Percentiles rank a stretch among this genome's conserved stretches.
phyloP scores from a whole-genome alignment of 2,888 invertebrate genomes.

The Drosophila ezoana region DNA sequence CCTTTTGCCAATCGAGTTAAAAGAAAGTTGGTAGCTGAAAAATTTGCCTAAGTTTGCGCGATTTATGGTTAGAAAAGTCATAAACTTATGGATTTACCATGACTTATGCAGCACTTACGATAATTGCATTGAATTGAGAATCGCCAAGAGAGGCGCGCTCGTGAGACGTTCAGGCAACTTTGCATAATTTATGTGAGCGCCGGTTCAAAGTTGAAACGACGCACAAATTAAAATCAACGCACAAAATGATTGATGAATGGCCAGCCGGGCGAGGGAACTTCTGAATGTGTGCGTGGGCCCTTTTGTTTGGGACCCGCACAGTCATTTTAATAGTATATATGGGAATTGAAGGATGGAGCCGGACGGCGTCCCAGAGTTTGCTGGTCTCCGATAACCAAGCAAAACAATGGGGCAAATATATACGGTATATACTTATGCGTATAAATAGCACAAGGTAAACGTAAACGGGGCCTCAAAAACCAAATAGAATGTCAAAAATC shows the following conservation, averaged over 20 bases:
- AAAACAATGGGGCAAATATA: conserved; percentile 37
- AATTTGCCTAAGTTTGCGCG: conserved; percentile 68
- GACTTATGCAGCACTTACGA: conserved; percentile 77
- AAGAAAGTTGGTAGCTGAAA: conserved; percentile 45
- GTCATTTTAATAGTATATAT: conserved; percentile 60
- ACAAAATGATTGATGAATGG: conserved; percentile 78
- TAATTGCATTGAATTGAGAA: conserved; percentile 71
- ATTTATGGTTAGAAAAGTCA: conserved; percentile 75
- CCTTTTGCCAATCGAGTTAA: conserved; percentile 45
- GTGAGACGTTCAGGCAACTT: conserved; percentile 55
- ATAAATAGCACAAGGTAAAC: conserved; percentile 67
- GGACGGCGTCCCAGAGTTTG: conserved; percentile 8
- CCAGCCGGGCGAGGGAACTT: conserved; percentile 15
- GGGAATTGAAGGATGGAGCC: conserved; percentile 32
- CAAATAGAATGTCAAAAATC: conserved; percentile 80
- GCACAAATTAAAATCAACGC: conserved; percentile 79
- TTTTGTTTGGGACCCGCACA: conserved; percentile 38
- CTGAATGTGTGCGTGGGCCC: conserved; percentile 1
- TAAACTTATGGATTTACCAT: conserved; percentile 78
- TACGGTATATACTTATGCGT: conserved; percentile 41
- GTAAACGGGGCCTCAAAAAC: conserved; percentile 58
- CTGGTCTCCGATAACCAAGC: conserved; percentile 45
- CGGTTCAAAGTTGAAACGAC: conserved; percentile 74
- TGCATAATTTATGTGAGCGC: conserved; percentile 73
- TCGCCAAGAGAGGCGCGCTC: conserved; percentile 25